A percentile compares a stretch with the other conserved stretches of the same genome.
Conservation (phyloP, 1,140 invertebrate genomes). For the Maniola jurtina region DNA sequence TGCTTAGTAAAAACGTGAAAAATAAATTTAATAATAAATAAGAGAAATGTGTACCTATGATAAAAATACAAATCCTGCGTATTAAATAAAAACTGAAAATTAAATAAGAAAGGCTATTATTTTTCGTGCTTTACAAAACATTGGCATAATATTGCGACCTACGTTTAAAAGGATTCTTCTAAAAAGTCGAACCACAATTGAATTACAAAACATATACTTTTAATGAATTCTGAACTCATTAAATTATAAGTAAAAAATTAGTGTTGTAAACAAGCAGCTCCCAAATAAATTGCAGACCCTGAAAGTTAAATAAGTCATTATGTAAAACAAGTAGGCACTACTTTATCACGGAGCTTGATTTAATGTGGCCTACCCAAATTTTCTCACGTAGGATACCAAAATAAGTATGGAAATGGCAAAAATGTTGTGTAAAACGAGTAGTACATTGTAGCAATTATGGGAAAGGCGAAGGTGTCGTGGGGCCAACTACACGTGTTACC, state of each 20-base stretch:
- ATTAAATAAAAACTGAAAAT: no score
- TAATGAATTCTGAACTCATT: background rate
- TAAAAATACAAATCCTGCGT: no score
- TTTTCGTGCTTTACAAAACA: no score
- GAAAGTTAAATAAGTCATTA: conserved; percentile 17
- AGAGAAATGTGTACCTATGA: no score
- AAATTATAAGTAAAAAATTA: conserved; percentile 8
- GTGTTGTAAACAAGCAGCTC: conserved; percentile 7
- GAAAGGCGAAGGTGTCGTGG: conserved; percentile 61
- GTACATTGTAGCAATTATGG: conserved; percentile 73
- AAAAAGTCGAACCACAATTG: no score
- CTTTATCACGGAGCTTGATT: conserved; percentile 11
- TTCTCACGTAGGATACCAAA: conserved; percentile 15
- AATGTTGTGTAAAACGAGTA: conserved; percentile 37
- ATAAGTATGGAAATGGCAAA: conserved; percentile 25
- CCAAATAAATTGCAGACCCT: conserved; percentile 14
- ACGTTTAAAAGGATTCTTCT: no score
- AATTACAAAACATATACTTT: no score
- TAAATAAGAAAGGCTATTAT: no score
- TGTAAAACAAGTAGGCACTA: conserved; percentile 13
- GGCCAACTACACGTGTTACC: conserved; percentile 67
- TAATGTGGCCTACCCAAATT: conserved; percentile 19
- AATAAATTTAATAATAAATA: no score
- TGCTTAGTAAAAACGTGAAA: no score
- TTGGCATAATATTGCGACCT: no score